Conservation (phyloP, 1,140 invertebrate species). For the Periplaneta americana region DNA sequence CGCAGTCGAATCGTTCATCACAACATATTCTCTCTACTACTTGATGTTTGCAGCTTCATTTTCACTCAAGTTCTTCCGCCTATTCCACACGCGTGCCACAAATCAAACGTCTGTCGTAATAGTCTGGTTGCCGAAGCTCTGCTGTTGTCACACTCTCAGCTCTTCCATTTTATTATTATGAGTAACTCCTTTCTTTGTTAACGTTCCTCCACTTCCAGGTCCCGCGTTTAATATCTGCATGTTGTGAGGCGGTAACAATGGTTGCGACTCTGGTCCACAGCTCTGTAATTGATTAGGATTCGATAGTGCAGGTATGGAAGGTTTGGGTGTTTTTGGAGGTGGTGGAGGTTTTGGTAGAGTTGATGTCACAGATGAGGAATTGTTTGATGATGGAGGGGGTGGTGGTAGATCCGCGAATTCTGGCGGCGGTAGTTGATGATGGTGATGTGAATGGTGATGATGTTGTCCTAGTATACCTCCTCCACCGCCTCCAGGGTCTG, state of each 20-base stretch:
- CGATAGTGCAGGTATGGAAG: conserved; percentile 21
- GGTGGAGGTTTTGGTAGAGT: conserved; percentile 29
- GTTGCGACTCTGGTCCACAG: conserved; percentile 11
- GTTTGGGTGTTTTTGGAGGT: conserved; percentile 63
- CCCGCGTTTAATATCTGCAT: conserved; percentile 9
- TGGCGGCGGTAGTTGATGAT: conserved; percentile 70
- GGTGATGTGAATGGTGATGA: conserved; percentile 60
- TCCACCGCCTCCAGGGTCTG: not conserved
- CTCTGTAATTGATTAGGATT: not conserved
- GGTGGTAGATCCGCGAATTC: conserved; percentile 70
- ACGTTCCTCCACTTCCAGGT: not conserved
- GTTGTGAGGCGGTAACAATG: conserved; percentile 10
- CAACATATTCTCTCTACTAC: not conserved
- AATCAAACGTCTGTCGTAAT: conserved; percentile 13
- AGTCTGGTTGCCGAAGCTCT: not conserved
- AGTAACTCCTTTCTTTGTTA: conserved; percentile 5
- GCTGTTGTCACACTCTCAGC: conserved; percentile 14
- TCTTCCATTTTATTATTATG: conserved; percentile 11
- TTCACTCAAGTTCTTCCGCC: not conserved
- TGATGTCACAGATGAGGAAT: conserved; percentile 25
- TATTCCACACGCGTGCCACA: not conserved
- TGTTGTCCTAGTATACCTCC: not conserved
- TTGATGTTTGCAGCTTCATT: not conserved
- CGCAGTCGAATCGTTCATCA: not conserved
- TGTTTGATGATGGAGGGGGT: conserved; percentile 48